Percentiles rank a stretch among this genome's conserved stretches.
These are phyloP conservation scores for Tyria jacobaeae DNA, from an alignment of 2,888 invertebrate genomes.

Conservation along the genomic window DNA sequence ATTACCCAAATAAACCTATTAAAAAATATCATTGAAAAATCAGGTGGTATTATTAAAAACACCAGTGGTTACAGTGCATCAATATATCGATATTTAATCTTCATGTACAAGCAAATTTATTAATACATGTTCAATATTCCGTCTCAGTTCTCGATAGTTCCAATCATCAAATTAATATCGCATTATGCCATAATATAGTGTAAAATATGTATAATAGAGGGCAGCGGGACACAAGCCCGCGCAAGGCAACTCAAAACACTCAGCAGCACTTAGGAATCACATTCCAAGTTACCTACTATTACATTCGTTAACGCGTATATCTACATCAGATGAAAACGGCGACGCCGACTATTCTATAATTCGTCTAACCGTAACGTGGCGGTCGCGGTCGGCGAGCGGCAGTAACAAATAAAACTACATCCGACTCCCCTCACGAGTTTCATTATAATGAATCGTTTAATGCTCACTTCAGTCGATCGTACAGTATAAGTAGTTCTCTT, in stretches of 20 bases:
- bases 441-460: slow-evolving; percentile 77
- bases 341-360: slow-evolving; percentile 65
- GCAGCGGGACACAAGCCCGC: slow-evolving; percentile 59
- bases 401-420: slow-evolving; percentile 75
- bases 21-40: slow-evolving; percentile 71
- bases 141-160: slow-evolving; percentile 70
- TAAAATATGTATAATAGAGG: slow-evolving; percentile 76
- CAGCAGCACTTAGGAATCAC: slow-evolving; percentile 77
- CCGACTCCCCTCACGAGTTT: slow-evolving; percentile 74
- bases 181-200: slow-evolving; percentile 87
- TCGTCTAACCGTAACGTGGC: slow-evolving; percentile 64
- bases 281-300: slow-evolving; percentile 77
- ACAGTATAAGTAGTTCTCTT: slow-evolving; percentile 79
- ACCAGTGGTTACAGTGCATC: slow-evolving; percentile 89
- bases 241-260: slow-evolving; percentile 73
- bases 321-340: slow-evolving; percentile 61
- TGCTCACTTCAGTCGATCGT: slow-evolving; percentile 82
- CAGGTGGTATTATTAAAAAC: slow-evolving; percentile 84
- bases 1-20: slow-evolving; percentile 84
- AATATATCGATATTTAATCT: slow-evolving; percentile 91
- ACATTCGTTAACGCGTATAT: slow-evolving; percentile 60
- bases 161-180: slow-evolving; percentile 75
- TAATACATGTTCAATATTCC: slow-evolving; percentile 84
- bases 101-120: slow-evolving; percentile 92
- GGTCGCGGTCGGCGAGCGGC: slow-evolving; percentile 60